Base-by-base conservation (phyloP, 1,140 invertebrate species). In the Apis laboriosa region DNA sequence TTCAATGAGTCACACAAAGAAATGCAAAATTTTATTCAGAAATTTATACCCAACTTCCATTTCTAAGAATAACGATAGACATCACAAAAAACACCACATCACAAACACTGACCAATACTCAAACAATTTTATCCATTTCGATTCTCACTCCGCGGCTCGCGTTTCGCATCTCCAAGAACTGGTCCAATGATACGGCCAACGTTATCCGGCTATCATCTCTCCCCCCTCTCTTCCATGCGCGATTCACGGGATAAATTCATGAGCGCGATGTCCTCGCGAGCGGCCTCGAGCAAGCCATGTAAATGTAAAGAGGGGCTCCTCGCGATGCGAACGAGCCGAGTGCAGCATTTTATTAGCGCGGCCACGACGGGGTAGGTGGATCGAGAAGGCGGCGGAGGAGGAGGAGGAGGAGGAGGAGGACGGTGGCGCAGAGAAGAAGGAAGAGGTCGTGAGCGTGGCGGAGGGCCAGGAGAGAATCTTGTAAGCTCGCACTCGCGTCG, bases 331-430 rank as follows among this genome's bases (percentile, higher is more conserved):
- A 83, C 86, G 83, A 81, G 83, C 83, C 81, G 78, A 87, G 87
- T 68, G 90, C 90, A 91, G 90, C 89, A 91, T 91, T 91, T 91
- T 91, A 91, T 90, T 91, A 90, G 88, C 87, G 79, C 77, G 80
- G 77, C 71, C 83, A 67, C 70, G 75, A 34, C 19, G 63, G 15
- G 56, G 71, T 64, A 28, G 63, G 79, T 60, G 58, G 66, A 49
- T 49, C 64, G 64, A 43, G 66, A 19, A 49, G 34, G 19, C 11
- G 19, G 43, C 43, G 55, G 63, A 58, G 11, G 64, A 66, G 28
- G 9, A 11, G 74, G 73, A 67, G 72, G 76, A 49, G 60, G 70
- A 66, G 60, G 66, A n/a, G 28, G 71, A 60, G n/a, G 79, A 58
- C 43, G 60, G 55, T 28, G 81, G 70, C 66, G 61, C 73, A 67